Evolutionary conservation across 1,140 invertebrate genomes (phyloP).

Genomic region (Lordiphosa collinella): DNA sequence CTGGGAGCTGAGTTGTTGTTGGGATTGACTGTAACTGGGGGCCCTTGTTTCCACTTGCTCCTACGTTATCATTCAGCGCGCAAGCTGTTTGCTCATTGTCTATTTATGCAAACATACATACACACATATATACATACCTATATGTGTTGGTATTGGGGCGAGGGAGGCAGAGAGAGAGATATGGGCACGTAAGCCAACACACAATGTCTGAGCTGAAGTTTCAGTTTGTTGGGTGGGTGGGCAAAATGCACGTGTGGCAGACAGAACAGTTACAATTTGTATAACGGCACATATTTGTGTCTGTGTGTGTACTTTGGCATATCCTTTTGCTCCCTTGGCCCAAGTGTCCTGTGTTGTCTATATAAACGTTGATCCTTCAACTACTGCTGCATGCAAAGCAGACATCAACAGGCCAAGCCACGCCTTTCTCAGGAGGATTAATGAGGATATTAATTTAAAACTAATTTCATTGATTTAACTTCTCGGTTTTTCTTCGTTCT

Average conservation of each 20-base stretch:
- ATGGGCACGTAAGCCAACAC: constrained; percentile 29
- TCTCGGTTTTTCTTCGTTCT: neutral
- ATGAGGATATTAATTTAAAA: neutral
- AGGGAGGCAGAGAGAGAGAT: neutral
- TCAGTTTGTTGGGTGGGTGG: neutral
- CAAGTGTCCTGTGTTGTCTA: constrained; percentile 43
- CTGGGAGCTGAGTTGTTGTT: constrained; percentile 29
- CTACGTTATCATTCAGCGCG: constrained; percentile 72
- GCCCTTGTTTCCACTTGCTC: constrained; percentile 52
- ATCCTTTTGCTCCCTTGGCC: constrained; percentile 30
- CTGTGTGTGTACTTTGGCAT: constrained; percentile 4
- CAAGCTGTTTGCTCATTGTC: constrained; percentile 77
- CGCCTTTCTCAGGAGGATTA: too few relatives aligned
- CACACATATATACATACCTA: constrained; percentile 13
- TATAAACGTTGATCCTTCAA: constrained; percentile 59
- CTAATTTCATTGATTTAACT: neutral
- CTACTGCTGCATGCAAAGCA: constrained; percentile 5
- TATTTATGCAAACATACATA: constrained; percentile 72
- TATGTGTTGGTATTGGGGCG: neutral
- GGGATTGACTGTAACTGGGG: constrained; percentile 35
- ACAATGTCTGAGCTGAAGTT: constrained; percentile 12
- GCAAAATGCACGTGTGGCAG: constrained; percentile 40
- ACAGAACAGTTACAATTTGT: constrained; percentile 71
- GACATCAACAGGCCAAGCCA: neutral
- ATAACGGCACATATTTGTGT: constrained; percentile 27